These are phyloP conservation scores for Archocentrus centrarchus DNA, from an alignment of 2,113 vertebrate genomes.

Conservation along the genomic window DNA sequence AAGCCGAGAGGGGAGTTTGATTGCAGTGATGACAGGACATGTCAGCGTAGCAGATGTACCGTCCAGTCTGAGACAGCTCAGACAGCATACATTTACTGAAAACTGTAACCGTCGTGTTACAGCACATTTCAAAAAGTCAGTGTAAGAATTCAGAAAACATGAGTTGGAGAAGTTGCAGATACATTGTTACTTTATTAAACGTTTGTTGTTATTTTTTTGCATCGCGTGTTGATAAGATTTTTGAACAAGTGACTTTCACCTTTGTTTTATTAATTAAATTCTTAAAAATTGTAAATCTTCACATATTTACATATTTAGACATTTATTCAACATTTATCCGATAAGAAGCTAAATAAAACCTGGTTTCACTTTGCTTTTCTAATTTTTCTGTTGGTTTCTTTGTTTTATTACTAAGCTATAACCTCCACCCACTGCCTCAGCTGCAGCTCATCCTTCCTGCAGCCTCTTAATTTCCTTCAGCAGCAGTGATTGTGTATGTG, in stretches of 20 bases:
- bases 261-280: not conserved
- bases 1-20: not conserved
- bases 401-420: not conserved
- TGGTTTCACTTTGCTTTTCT: not conserved
- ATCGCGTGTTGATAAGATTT: not conserved
- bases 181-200: not conserved
- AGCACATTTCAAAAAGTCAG: not conserved
- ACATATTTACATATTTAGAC: not conserved
- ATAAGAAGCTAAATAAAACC: no score
- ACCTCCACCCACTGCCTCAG: not conserved
- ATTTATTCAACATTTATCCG: not conserved
- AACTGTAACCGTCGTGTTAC: no score
- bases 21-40: not conserved
- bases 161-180: not conserved
- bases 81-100: not conserved
- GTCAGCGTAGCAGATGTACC: not conserved
- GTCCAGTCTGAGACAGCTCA: not conserved
- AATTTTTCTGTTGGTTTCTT: not conserved
- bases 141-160: not conserved
- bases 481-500: conserved; percentile 17
- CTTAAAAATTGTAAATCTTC: not conserved
- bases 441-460: conserved; percentile 16
- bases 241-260: not conserved
- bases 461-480: conserved; percentile 36
- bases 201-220: not conserved